phyloP scores from a whole-genome alignment of 2,113 vertebrate genomes.

The Callocephalon fimbriatum region DNA sequence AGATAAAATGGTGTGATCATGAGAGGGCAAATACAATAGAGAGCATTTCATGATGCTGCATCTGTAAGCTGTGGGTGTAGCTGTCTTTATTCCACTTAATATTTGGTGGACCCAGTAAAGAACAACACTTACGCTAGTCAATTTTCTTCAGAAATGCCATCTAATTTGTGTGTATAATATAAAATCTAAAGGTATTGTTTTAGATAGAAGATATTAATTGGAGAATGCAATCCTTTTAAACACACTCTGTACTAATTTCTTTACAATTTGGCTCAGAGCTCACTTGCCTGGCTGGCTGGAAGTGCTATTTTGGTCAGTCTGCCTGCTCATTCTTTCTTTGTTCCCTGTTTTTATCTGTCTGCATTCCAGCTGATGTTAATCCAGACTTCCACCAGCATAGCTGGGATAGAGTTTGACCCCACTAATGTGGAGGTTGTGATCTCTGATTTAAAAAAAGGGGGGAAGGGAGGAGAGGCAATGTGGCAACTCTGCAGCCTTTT shows the following conservation, averaged over 20 bases:
- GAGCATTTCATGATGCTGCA: not conserved
- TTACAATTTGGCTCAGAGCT: not conserved
- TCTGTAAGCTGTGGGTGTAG: not conserved
- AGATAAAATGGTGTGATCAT: not conserved
- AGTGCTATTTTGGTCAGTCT: not conserved
- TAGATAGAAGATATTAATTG: not conserved
- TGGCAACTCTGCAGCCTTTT: not conserved
- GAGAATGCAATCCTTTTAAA: not conserved
- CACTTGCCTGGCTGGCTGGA: not conserved
- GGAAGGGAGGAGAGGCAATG: too few species aligned
- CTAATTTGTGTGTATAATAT: not conserved
- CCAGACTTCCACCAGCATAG: not conserved
- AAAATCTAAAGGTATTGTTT: not conserved
- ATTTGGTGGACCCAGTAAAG: not conserved
- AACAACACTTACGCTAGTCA: not conserved
- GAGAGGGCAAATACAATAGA: not conserved
- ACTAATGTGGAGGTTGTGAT: not conserved
- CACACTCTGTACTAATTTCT: not conserved
- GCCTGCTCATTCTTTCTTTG: not conserved
- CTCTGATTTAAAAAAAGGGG: not conserved
- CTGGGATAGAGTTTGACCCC: not conserved
- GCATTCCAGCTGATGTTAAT: slow-evolving; percentile 21
- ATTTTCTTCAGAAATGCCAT: not conserved
- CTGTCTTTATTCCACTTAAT: not conserved
- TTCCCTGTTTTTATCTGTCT: slow-evolving; percentile 6